These are phyloP conservation scores for Drosophila pallidifrons DNA, from an alignment of 1,140 invertebrate species.

Conservation along the genomic window DNA sequence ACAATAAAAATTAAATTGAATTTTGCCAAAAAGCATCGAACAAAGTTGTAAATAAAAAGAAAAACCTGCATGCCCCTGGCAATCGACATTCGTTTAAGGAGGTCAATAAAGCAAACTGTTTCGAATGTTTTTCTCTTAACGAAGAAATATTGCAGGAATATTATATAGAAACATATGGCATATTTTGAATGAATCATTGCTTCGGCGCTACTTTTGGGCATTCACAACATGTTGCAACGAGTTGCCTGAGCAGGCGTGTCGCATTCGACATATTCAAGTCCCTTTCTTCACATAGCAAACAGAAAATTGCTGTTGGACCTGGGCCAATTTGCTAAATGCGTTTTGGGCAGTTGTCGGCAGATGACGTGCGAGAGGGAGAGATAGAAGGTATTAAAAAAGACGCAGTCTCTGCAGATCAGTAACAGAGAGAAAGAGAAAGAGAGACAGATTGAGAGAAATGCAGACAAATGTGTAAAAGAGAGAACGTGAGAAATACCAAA, in stretches of 20 bases:
- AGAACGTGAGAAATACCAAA: not conserved
- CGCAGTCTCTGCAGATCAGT: constrained; percentile 1
- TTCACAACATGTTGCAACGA: constrained; percentile 14
- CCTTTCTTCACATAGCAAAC: constrained; percentile 43
- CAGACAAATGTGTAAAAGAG: not conserved
- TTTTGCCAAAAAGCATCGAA: constrained; percentile 51
- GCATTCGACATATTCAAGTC: constrained; percentile 37
- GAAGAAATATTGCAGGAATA: not conserved
- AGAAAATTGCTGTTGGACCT: constrained; percentile 53
- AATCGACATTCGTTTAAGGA: constrained; percentile 58
- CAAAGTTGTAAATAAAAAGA: constrained; percentile 41
- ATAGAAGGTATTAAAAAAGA: constrained; percentile 6
- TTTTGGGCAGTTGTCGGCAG: constrained; percentile 49
- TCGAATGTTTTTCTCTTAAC: constrained; percentile 9
- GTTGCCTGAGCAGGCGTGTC: constrained; percentile 1
- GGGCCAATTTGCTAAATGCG: constrained; percentile 69
- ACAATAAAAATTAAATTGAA: constrained; percentile 38
- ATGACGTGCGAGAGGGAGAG: constrained; percentile 46
- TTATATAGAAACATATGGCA: constrained; percentile 1
- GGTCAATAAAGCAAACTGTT: constrained; percentile 48
- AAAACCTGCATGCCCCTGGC: constrained; percentile 32
- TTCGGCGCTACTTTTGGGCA: constrained; percentile 5
- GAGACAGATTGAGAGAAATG: not conserved
- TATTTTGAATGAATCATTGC: constrained; percentile 26
- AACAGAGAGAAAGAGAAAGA: too few species aligned